Percentiles rank a stretch among this genome's conserved stretches.
phyloP scores from a whole-genome alignment of 2,797 vertebrate genomes.

The Esox lucius region DNA sequence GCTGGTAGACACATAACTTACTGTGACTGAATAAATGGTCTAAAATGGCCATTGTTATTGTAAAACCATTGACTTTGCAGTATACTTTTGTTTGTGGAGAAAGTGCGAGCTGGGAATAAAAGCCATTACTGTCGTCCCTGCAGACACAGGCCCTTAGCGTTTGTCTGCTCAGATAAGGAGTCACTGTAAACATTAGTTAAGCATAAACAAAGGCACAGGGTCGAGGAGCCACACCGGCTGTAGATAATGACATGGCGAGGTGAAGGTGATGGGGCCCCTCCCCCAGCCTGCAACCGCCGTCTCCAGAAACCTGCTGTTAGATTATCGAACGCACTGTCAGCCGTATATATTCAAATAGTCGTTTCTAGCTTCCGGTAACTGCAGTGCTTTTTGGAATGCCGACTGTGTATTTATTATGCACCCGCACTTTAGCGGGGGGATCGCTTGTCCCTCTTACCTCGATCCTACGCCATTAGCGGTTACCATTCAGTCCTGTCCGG shows the following conservation, averaged over 20 bases:
- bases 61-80: neutral
- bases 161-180: constrained; percentile 39
- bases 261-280: constrained; percentile 7
- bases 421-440: too few relatives aligned
- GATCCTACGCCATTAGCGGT: too few relatives aligned
- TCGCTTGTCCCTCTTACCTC: too few relatives aligned
- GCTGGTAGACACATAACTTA: neutral
- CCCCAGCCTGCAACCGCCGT: neutral
- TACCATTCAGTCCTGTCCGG: too few relatives aligned
- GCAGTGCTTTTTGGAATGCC: neutral
- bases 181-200: constrained; percentile 40
- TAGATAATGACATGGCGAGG: constrained; percentile 31
- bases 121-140: constrained; percentile 9
- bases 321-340: too few relatives aligned
- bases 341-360: neutral
- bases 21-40: neutral
- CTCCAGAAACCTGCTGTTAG: neutral
- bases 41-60: neutral
- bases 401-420: too few relatives aligned
- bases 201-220: constrained; percentile 39
- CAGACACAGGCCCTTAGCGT: constrained; percentile 16
- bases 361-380: neutral
- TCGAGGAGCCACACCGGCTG: constrained; percentile 16
- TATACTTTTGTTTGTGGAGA: constrained; percentile 14
- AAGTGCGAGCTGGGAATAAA: constrained; percentile 29